Evolutionary conservation across 2,888 invertebrate genomes (phyloP).

Genomic region (Morpho deidamia): DNA sequence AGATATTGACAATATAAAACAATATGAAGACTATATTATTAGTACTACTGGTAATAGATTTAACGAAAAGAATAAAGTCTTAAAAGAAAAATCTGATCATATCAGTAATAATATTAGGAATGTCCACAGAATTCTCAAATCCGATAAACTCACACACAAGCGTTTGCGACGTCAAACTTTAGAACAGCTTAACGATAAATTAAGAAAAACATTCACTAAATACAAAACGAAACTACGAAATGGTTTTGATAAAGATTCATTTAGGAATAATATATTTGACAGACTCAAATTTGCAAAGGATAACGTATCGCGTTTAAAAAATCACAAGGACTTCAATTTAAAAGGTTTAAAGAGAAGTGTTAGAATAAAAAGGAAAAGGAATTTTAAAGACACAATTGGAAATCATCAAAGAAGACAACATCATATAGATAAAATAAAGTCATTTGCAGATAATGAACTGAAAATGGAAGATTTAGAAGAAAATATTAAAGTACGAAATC

Average conservation of each 20-base stretch:
- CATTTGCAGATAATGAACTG: background rate
- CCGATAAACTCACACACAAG: constrained; percentile 26
- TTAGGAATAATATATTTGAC: constrained; percentile 4
- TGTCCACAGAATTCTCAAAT: background rate
- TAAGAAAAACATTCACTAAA: constrained; percentile 20
- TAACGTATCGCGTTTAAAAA: constrained; percentile 7
- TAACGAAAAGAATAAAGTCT: constrained; percentile 24
- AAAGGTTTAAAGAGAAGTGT: constrained; percentile 13
- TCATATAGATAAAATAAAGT: no score
- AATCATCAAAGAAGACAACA: no score
- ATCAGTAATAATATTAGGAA: constrained; percentile 45
- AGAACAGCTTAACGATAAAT: constrained; percentile 21
- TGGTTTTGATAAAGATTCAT: constrained; percentile 9
- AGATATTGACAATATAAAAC: background rate
- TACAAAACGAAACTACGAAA: constrained; percentile 26
- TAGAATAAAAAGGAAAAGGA: constrained; percentile 11
- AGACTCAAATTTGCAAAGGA: constrained; percentile 11
- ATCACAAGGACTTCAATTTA: background rate
- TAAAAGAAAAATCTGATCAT: constrained; percentile 35
- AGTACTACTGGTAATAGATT: no score
- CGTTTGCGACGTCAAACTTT: constrained; percentile 30
- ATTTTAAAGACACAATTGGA: background rate
- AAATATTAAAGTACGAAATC: constrained; percentile 24
- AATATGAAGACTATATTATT: constrained; percentile 5
- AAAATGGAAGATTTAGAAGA: constrained; percentile 14